Evolutionary conservation across 2,797 vertebrate species (phyloP), one percentile per base, ranked within the genome.

Genomic region (Scomberomorus guttatus): DNA sequence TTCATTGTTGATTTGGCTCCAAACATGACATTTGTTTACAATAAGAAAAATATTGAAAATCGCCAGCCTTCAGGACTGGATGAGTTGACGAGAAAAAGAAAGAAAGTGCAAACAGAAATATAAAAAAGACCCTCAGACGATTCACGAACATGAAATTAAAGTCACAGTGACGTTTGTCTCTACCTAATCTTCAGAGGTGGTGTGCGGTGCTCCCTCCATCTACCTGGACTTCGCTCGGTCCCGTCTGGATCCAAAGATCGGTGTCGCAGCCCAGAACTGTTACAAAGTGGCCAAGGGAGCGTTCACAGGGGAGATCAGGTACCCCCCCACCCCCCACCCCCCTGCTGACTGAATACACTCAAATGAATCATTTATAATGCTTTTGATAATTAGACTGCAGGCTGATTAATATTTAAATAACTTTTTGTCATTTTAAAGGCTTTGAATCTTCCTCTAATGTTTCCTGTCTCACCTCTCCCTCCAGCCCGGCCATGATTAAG

Each of bases 271-370:
- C 0, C 97, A 99, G 90, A 99, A 99, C 94, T 99, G 97, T 81
- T 99, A 98, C 89, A 98, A 98, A 82, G 96, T 97, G 59, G 76
- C 96, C 2, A 98, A 97, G 32, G 98, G 98, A 20, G 98, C 98
- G 59, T 99, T 99, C 75, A 99, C 98, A 0, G 98, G 97, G 48
- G 98, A 99, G 94, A 97, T 98, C 95, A 99, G 98, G 98, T 99
- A 32, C 29, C 6, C 6, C 6, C 29, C 6, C 29, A 86, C 29
- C 29, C 29, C 29, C 29, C 29, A 24, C 24, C 10, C 3, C 1
- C 9, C 0, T 11, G 5, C 9, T 34, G 46, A 25, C 17, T 5
- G 15, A 59, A 25, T 0, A 18, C 12, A 27, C 34, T n/a, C 44
- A 15, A 18, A 18, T 42, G 11, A 24, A 34, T 50, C 22, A 74